These are phyloP conservation scores for Panthera uncia DNA, from an alignment of 2,113 vertebrate species.

Conservation along the genomic window DNA sequence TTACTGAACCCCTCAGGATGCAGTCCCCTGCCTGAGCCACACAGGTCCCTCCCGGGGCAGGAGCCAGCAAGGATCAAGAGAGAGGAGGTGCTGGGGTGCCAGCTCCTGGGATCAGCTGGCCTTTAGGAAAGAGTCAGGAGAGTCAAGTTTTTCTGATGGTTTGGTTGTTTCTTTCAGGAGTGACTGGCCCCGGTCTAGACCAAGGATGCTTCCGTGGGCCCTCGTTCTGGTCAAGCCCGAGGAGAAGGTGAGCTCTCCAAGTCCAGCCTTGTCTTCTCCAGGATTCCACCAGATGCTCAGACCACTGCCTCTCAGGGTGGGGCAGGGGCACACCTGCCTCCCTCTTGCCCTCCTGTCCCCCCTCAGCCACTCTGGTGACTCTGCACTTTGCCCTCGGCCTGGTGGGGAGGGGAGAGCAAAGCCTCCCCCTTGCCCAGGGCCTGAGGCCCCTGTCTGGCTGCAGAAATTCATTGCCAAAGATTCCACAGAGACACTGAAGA, in stretches of 20 bases:
- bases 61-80: not conserved
- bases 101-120: fast-evolving
- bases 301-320: not conserved
- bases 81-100: not conserved
- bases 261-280: not conserved
- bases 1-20: not conserved
- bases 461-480: conserved; percentile 70
- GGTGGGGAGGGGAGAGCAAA: not conserved
- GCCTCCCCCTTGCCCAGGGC: not conserved
- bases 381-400: conserved; percentile 38
- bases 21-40: not conserved
- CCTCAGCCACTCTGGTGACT: not conserved
- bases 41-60: fast-evolving
- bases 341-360: not conserved
- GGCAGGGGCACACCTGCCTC: not conserved
- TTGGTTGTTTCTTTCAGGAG: conserved; percentile 63
- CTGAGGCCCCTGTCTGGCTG: not conserved
- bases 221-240: not conserved
- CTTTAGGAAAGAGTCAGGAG: not conserved
- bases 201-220: not conserved
- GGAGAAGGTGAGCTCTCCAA: not conserved
- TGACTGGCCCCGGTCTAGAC: not conserved
- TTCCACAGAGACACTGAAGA: not conserved
- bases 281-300: not conserved
- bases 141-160: not conserved